phyloP scores from a whole-genome alignment of 2,888 invertebrate genomes.

The Drosophila rubida region DNA sequence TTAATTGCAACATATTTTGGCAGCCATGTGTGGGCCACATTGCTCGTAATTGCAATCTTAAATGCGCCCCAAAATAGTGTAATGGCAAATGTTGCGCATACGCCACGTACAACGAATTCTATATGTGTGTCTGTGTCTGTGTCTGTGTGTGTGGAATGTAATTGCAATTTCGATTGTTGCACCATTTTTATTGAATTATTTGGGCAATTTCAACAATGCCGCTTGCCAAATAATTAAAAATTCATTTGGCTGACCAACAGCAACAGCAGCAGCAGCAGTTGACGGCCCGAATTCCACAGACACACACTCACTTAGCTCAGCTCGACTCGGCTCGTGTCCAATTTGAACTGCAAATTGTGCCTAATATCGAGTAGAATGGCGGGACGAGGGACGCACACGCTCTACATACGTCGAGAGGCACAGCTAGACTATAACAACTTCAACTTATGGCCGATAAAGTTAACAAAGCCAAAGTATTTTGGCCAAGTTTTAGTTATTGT shows the following conservation, averaged over 20 bases:
- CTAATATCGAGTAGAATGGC: background rate
- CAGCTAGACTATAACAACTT: background rate
- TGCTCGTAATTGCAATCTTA: conserved; percentile 46
- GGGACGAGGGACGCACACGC: background rate
- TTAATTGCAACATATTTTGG: conserved; percentile 49
- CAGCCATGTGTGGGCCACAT: background rate
- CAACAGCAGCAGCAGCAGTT: conserved; percentile 1
- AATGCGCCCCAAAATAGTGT: conserved; percentile 36
- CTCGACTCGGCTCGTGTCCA: background rate
- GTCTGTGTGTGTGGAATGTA: background rate
- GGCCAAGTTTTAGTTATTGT: conserved; percentile 59
- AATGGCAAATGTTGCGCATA: conserved; percentile 4
- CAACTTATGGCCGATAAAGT: conserved; percentile 50
- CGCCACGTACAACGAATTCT: background rate
- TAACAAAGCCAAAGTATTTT: conserved; percentile 45
- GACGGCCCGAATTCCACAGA: background rate
- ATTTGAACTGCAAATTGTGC: conserved; percentile 6
- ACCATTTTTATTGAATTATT: conserved; percentile 23
- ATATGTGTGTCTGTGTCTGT: background rate
- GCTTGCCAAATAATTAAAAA: conserved; percentile 24
- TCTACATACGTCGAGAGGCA: background rate
- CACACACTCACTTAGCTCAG: background rate
- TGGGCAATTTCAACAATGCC: background rate
- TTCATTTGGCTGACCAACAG: background rate
- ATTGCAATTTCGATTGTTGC: conserved; percentile 25